Conservation (phyloP, 2,113 vertebrate species). For the Anser brachyrhynchus region DNA sequence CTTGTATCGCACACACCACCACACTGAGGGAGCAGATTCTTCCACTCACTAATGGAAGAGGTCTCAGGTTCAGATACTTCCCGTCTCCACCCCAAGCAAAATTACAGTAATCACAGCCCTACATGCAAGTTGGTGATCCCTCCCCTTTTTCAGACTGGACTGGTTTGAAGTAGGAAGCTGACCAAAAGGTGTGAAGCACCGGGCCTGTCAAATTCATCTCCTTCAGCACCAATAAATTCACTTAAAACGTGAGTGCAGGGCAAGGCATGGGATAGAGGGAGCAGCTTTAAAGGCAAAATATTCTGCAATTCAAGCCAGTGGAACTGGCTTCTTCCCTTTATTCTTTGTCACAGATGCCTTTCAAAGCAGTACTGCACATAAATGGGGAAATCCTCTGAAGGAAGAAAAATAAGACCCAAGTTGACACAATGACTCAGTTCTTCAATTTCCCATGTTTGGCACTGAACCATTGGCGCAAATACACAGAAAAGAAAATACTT, state of each 20-base stretch:
- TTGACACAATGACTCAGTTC: neutral
- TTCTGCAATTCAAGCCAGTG: neutral
- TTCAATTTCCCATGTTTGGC: neutral
- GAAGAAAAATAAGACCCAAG: neutral
- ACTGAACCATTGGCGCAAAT: neutral
- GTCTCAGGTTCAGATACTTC: neutral
- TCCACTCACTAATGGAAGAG: neutral
- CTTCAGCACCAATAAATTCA: slow-evolving; percentile 7
- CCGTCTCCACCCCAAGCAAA: neutral
- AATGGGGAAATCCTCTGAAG: neutral
- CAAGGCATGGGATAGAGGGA: neutral
- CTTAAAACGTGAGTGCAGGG: neutral
- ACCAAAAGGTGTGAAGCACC: slow-evolving; percentile 37
- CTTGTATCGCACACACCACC: neutral
- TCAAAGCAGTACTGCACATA: neutral
- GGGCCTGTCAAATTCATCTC: slow-evolving; percentile 9
- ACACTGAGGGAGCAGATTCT: neutral
- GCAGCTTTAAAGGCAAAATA: neutral
- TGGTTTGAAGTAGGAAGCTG: slow-evolving; percentile 5
- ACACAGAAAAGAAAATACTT: neutral
- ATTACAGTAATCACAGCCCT: neutral
- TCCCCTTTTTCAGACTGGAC: neutral
- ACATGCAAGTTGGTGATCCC: neutral
- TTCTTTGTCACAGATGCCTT: neutral
- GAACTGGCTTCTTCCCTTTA: neutral